Percentiles rank a stretch among this genome's conserved stretches.
Conservation (phyloP, 1,140 invertebrate species). For the Hyphantria cunea region DNA sequence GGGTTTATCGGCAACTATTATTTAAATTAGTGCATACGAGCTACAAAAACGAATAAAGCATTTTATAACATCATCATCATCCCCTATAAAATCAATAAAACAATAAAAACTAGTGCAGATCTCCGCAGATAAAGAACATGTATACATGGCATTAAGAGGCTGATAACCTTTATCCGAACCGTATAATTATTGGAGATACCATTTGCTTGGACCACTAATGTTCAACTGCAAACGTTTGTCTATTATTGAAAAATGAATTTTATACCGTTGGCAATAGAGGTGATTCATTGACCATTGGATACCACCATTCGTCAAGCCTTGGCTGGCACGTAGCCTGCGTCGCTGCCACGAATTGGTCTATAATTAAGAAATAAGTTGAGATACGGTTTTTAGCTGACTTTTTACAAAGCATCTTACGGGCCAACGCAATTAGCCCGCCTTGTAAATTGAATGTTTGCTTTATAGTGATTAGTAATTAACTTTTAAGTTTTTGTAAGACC, state of each 20-base stretch:
- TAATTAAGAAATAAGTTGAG: slow-evolving; percentile 82
- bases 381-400: slow-evolving; percentile 76
- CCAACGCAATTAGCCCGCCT: slow-evolving; percentile 77
- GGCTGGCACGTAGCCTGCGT: slow-evolving; percentile 60
- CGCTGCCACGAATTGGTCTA: slow-evolving; percentile 75
- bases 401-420: slow-evolving; percentile 72
- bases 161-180: slow-evolving; percentile 75
- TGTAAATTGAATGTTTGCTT: slow-evolving; percentile 81
- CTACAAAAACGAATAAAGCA: too few relatives aligned
- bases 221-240: slow-evolving; percentile 29
- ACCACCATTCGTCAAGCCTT: slow-evolving; percentile 49
- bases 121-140: slow-evolving; percentile 56
- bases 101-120: slow-evolving; percentile 60
- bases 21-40: too few relatives aligned
- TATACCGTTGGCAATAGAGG: slow-evolving; percentile 38
- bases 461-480: slow-evolving; percentile 80
- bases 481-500: slow-evolving; percentile 64
- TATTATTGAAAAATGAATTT: slow-evolving; percentile 36
- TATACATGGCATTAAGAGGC: slow-evolving; percentile 67
- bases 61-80: slow-evolving; percentile 1
- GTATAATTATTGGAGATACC: slow-evolving; percentile 76
- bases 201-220: slow-evolving; percentile 62
- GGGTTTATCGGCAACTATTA: too few relatives aligned
- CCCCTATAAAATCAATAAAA: slow-evolving; percentile 30
- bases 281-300: slow-evolving; percentile 16